A percentile compares a stretch with the other conserved stretches of the same genome.
These are phyloP conservation scores for Drosophila acutilabella DNA, from an alignment of 2,888 invertebrate genomes.

Conservation along the genomic window DNA sequence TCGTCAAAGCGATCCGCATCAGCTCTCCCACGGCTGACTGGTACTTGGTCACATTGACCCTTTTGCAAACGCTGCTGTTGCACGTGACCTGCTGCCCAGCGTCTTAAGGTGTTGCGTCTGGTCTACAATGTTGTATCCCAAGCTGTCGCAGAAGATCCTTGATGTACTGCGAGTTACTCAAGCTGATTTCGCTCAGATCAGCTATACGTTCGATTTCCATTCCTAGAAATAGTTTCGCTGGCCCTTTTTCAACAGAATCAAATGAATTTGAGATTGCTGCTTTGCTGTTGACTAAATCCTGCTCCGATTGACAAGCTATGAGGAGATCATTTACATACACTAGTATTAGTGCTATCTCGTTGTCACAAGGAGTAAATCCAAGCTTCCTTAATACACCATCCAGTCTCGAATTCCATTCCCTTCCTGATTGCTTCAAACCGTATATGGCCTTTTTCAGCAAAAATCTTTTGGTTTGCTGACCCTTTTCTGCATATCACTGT, in stretches of 20 bases:
- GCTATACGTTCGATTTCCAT: background rate
- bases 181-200: background rate
- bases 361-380: background rate
- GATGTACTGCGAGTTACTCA: too few relatives aligned
- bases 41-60: constrained; percentile 4
- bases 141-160: too few relatives aligned
- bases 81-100: constrained; percentile 10
- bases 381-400: background rate
- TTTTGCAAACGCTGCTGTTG: background rate
- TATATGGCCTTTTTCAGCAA: constrained; percentile 2
- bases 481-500: background rate
- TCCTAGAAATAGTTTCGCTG: constrained; percentile 8
- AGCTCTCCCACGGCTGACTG: constrained; percentile 18
- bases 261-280: background rate
- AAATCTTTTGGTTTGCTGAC: background rate
- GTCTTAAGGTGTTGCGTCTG: constrained; percentile 1
- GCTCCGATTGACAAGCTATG: constrained; percentile 2
- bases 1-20: constrained; percentile 20
- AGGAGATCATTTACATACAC: constrained; percentile 22
- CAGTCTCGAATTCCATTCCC: constrained; percentile 9
- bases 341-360: constrained; percentile 5
- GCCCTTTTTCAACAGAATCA: constrained; percentile 9
- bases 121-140: background rate
- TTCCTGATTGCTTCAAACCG: constrained; percentile 1
- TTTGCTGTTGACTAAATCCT: background rate